Evolutionary conservation across 2,797 vertebrate species (phyloP).

Genomic region (Intellagama lesueurii): DNA sequence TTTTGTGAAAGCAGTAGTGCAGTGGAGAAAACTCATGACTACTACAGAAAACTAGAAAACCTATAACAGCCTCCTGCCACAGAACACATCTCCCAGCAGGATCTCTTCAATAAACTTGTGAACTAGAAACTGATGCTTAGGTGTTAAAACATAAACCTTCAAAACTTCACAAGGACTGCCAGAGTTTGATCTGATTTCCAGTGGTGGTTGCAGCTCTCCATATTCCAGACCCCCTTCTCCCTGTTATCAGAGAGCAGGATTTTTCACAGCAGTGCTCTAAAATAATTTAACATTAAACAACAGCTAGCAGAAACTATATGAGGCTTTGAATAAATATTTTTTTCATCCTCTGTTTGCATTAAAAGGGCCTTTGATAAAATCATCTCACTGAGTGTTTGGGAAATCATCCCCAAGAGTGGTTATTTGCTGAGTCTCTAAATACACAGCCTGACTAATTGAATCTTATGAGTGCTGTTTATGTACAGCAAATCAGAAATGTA

Average conservation of each 20-base stretch:
- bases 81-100: neutral
- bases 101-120: neutral
- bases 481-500: constrained; percentile 20
- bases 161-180: neutral
- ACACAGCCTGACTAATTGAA: constrained; percentile 49
- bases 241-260: neutral
- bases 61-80: too few species aligned
- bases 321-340: constrained; percentile 54
- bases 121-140: neutral
- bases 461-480: constrained; percentile 38
- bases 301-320: constrained; percentile 1
- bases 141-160: neutral
- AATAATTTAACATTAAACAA: constrained; percentile 31
- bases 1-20: neutral
- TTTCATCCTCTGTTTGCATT: constrained; percentile 34
- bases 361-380: constrained; percentile 68
- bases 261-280: neutral
- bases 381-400: constrained; percentile 43
- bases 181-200: neutral
- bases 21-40: neutral
- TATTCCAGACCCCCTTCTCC: neutral
- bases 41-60: neutral
- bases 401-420: constrained; percentile 37
- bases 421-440: constrained; percentile 69
- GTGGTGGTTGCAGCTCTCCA: neutral